Base-by-base conservation (phyloP, 2,888 invertebrate species). In the Aphodius sticticus region DNA sequence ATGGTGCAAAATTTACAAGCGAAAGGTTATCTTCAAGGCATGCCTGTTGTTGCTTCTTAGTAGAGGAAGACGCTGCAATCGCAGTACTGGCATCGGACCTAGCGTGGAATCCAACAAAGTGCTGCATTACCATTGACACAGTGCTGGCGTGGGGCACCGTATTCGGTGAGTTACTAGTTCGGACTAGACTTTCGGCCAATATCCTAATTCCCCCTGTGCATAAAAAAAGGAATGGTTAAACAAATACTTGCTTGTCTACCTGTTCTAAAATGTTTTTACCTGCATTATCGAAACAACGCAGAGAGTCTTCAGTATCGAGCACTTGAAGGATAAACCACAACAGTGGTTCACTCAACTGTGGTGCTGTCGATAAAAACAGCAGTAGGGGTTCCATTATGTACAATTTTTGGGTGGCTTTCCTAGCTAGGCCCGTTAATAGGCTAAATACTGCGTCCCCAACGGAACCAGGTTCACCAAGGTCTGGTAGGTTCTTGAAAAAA, bases 401-500 rank as follows among this genome's bases (percentile, higher is more conserved):
- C 35, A 93, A 92, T 2, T 95, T 94, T 86, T 93, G 93, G 6
- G 96, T 94, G 2, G 96, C 94, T 85, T 94, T 94, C 72, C 92
- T 92, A n/a, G 94, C 94, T 81, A 97, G 90, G 2, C 94, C 94
- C 37, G 94, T 92, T 78, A 97, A 91, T 83, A 97, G 91, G 89
- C 95, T 95, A 86, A 96, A 97, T n/a, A 97, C 93, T 16, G 96
- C 96, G 86, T 97, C 97, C 1, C 95, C 95, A 77, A 97, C 93
- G 0, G 95, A 95, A 37, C 94, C 92, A 7, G 95, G 94, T 84
- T 95, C 94, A n/a, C 92, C 89, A 26, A 85, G 79, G 78, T 84
- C 85, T 16, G 83, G 82, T 80, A 85, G 81, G 69, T 83, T 81
- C 76, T 82, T 84, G 83, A 84, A 81, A 74, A 81, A 80, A 81